phyloP scores from a whole-genome alignment of 2,888 invertebrate genomes.

The Reticulitermes lucifugus region DNA sequence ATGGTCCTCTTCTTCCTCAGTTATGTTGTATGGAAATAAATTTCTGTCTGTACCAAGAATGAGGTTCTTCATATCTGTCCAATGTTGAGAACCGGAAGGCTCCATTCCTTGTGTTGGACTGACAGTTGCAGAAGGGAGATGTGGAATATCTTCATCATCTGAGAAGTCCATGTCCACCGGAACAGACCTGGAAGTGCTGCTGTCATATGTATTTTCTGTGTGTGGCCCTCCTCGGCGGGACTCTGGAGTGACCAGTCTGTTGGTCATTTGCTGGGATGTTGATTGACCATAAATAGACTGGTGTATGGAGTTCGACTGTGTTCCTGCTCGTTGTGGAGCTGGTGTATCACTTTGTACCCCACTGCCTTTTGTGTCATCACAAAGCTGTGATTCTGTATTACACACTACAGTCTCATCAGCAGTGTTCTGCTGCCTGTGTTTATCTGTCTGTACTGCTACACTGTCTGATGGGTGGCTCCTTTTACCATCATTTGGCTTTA shows the following conservation, averaged over 20 bases:
- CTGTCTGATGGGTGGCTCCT: neutral
- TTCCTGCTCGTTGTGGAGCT: neutral
- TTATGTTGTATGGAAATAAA: slow-evolving; percentile 33
- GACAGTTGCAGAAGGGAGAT: slow-evolving; percentile 9
- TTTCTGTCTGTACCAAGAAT: slow-evolving; percentile 38
- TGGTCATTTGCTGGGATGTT: neutral
- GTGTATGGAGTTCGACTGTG: neutral
- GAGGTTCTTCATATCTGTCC: slow-evolving; percentile 37
- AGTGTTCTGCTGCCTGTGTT: neutral
- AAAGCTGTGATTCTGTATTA: neutral
- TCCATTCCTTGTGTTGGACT: neutral
- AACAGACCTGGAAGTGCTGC: neutral
- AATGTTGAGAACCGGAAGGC: neutral
- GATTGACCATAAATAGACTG: neutral
- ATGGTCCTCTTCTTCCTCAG: slow-evolving; percentile 5
- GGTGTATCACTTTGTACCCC: neutral
- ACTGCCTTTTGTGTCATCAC: neutral
- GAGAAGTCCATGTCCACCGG: neutral
- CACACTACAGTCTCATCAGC: neutral
- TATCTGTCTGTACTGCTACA: slow-evolving; percentile 23
- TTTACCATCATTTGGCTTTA: neutral
- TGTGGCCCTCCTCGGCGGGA: neutral
- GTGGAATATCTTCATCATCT: slow-evolving; percentile 23
- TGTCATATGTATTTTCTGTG: neutral
- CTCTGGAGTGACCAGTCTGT: neutral